phyloP scores from a whole-genome alignment of 2,888 invertebrate species.

The Xylophagus ater region DNA sequence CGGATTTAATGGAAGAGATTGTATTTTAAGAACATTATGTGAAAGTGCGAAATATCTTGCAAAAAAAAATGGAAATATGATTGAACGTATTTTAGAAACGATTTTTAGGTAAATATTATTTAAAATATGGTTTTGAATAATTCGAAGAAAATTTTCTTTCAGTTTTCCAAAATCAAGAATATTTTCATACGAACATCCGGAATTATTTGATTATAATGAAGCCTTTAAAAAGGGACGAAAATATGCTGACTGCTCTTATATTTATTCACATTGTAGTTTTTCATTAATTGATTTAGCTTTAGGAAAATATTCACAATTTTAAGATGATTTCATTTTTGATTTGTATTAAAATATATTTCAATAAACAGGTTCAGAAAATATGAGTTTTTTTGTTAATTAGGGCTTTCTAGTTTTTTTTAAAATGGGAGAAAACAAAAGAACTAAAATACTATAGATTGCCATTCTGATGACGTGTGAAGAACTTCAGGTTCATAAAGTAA shows the following conservation, averaged over 20 bases:
- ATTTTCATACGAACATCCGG: constrained; percentile 51
- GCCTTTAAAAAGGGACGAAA: constrained; percentile 47
- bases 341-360: no score
- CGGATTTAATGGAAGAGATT: constrained; percentile 63
- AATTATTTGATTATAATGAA: constrained; percentile 53
- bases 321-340: no score
- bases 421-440: no score
- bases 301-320: constrained; percentile 41
- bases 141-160: constrained; percentile 23
- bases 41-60: constrained; percentile 59
- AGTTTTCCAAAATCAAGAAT: constrained; percentile 56
- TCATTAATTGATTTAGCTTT: constrained; percentile 62
- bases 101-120: constrained; percentile 51
- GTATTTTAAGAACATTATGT: constrained; percentile 60
- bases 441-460: no score
- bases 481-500: no score
- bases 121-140: background rate
- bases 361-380: no score
- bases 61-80: constrained; percentile 50
- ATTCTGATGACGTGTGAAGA: no score
- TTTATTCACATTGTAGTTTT: constrained; percentile 51
- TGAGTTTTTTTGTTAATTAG: no score
- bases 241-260: constrained; percentile 42
- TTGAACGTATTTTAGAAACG: constrained; percentile 58
- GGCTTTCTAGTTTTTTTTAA: no score